phyloP scores from a whole-genome alignment of 1,140 invertebrate genomes.

The Gonatopus flavifemur region DNA sequence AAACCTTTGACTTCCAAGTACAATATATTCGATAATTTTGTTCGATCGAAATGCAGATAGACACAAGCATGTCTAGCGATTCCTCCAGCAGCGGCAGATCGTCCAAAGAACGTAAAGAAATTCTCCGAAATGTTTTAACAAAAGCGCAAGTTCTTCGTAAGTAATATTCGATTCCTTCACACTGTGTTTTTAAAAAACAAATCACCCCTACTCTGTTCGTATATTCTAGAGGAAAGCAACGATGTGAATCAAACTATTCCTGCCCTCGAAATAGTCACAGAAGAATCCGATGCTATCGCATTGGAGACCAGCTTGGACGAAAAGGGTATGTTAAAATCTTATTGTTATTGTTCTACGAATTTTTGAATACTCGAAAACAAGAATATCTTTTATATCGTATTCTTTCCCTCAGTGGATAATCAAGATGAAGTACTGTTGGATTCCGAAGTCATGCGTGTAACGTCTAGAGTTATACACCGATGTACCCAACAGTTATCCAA shows the following conservation, averaged over 20 bases:
- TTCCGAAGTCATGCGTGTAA: conserved; percentile 44
- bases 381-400: conserved; percentile 9
- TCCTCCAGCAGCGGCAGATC: too few relatives aligned
- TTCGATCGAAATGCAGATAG: too few relatives aligned
- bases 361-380: neutral
- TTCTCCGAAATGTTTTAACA: conserved; percentile 19
- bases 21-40: too few relatives aligned
- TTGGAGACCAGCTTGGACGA: conserved; percentile 31
- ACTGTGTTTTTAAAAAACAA: neutral
- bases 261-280: conserved; percentile 25
- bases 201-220: neutral
- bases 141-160: conserved; percentile 27
- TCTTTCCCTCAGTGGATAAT: conserved; percentile 30
- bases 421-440: conserved; percentile 47
- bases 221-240: conserved; percentile 26
- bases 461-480: conserved; percentile 42
- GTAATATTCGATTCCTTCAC: conserved; percentile 5
- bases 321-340: conserved; percentile 29
- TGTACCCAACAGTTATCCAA: conserved; percentile 37
- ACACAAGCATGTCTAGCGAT: too few relatives aligned
- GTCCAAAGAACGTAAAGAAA: conserved; percentile 28
- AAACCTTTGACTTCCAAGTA: too few relatives aligned
- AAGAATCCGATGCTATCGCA: conserved; percentile 30
- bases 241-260: conserved; percentile 19
- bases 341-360: neutral